Conservation (phyloP, 2,797 vertebrate species). For the Sciurus carolinensis region DNA sequence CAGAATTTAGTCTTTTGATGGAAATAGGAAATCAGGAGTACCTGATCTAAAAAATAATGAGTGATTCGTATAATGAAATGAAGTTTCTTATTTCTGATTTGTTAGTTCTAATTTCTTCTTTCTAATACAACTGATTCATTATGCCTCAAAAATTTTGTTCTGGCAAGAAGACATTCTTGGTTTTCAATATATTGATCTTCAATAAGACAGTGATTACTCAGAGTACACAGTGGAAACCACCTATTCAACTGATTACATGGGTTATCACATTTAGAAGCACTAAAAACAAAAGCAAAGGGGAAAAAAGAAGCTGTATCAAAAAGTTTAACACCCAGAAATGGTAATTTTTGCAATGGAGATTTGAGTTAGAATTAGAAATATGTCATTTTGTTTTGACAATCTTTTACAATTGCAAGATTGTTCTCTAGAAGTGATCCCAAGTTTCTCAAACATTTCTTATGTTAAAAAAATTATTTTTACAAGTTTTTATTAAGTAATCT, state of each 20-base stretch:
- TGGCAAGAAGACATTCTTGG: neutral
- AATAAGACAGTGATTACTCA: neutral
- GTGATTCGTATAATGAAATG: neutral
- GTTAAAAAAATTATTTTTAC: neutral
- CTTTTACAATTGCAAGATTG: neutral
- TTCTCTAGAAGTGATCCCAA: neutral
- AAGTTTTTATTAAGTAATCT: neutral
- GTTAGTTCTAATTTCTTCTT: neutral
- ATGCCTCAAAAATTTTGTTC: neutral
- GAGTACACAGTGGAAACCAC: neutral
- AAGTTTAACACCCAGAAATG: neutral
- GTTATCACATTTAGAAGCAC: neutral
- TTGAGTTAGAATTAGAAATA: neutral
- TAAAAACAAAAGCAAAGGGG: neutral
- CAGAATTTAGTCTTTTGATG: neutral
- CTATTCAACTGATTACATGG: neutral
- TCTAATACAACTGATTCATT: neutral
- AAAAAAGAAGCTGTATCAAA: neutral
- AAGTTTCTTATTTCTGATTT: neutral
- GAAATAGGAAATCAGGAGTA: neutral
- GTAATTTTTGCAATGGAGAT: neutral
- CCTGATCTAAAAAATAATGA: neutral
- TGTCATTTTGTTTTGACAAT: neutral
- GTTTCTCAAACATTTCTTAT: neutral
- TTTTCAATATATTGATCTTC: neutral